Conservation (phyloP, 1,140 invertebrate genomes). For the Drosophila truncata region DNA sequence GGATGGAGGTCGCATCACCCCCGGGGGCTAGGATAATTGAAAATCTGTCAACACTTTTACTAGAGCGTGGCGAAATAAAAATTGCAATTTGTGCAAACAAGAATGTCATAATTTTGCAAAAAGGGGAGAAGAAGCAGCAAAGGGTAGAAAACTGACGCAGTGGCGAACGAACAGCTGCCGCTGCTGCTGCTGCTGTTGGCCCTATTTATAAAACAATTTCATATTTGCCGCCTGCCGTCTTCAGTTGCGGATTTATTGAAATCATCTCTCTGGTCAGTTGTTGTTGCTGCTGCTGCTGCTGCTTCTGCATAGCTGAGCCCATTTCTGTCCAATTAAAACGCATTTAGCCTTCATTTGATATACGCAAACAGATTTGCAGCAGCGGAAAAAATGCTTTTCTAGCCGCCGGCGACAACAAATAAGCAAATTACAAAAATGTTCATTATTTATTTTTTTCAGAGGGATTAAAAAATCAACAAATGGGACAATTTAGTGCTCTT, state of each 20-base stretch:
- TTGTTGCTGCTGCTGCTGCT: conserved; percentile 24
- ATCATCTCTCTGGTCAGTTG: conserved; percentile 71
- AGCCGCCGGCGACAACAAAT: conserved; percentile 21
- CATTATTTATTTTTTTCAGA: conserved; percentile 12
- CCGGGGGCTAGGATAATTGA: conserved; percentile 69
- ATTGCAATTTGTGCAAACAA: conserved; percentile 67
- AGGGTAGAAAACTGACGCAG: conserved; percentile 20
- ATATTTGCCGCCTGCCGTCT: conserved; percentile 31
- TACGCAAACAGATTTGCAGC: conserved; percentile 51
- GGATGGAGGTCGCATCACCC: conserved; percentile 32
- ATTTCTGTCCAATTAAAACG: conserved; percentile 77
- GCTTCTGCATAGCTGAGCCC: conserved; percentile 43
- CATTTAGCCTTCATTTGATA: conserved; percentile 56
- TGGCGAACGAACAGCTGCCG: conserved; percentile 33
- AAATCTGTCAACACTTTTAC: conserved; percentile 81
- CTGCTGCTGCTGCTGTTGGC: conserved; percentile 29
- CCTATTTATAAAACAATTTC: conserved; percentile 54
- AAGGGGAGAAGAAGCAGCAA: no score
- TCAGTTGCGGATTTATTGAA: conserved; percentile 70
- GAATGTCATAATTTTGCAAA: conserved; percentile 74
- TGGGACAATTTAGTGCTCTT: conserved; percentile 21
- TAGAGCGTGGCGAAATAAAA: conserved; percentile 75
- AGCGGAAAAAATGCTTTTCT: conserved; percentile 25
- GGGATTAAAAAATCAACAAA: conserved; percentile 42
- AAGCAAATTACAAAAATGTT: conserved; percentile 23